A percentile compares a stretch with the other conserved stretches of the same genome.
phyloP scores from a whole-genome alignment of 2,797 vertebrate genomes.

The Merluccius polli region DNA sequence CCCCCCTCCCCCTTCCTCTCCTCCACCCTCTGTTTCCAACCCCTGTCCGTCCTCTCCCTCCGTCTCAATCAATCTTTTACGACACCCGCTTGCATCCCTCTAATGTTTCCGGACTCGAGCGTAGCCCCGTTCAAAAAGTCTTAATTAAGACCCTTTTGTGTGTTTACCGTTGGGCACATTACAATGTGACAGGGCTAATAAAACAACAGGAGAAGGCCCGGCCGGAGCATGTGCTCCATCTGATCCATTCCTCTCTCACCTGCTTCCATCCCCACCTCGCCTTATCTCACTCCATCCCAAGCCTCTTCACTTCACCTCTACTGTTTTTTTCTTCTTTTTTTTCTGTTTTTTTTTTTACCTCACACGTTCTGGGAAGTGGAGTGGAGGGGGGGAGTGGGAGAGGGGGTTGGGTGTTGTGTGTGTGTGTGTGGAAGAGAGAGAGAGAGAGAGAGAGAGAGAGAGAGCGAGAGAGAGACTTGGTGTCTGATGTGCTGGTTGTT shows the following conservation, averaged over 20 bases:
- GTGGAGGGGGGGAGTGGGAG: slow-evolving; percentile 13
- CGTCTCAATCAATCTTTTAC: slow-evolving; percentile 94
- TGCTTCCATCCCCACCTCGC: slow-evolving; percentile 57
- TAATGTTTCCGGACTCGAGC: slow-evolving; percentile 95
- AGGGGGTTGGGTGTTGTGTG: not conserved
- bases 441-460: not conserved
- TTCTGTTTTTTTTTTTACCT: slow-evolving; percentile 62
- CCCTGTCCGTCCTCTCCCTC: slow-evolving; percentile 59
- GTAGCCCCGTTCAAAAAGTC: slow-evolving; percentile 98
- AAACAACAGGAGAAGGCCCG: slow-evolving; percentile 63
- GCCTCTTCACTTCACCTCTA: slow-evolving; percentile 52
- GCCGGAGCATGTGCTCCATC: slow-evolving; percentile 54
- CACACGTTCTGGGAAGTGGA: slow-evolving; percentile 56
- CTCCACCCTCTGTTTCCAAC: slow-evolving; percentile 60
- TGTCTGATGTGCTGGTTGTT: slow-evolving; percentile 46
- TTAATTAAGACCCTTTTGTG: slow-evolving; percentile 98
- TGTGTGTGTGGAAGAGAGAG: not conserved
- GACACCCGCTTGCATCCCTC: slow-evolving; percentile 90
- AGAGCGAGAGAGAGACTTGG: slow-evolving; percentile 30
- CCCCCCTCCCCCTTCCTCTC: slow-evolving; percentile 53
- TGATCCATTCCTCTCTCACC: slow-evolving; percentile 58
- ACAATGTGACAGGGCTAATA: slow-evolving; percentile 92
- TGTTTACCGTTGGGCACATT: slow-evolving; percentile 99
- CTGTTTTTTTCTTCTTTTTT: not conserved
- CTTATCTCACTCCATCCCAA: slow-evolving; percentile 66